Percentiles rank a stretch among this genome's conserved stretches.
phyloP scores from a whole-genome alignment of 1,140 invertebrate genomes.

The Bombus polaris region DNA sequence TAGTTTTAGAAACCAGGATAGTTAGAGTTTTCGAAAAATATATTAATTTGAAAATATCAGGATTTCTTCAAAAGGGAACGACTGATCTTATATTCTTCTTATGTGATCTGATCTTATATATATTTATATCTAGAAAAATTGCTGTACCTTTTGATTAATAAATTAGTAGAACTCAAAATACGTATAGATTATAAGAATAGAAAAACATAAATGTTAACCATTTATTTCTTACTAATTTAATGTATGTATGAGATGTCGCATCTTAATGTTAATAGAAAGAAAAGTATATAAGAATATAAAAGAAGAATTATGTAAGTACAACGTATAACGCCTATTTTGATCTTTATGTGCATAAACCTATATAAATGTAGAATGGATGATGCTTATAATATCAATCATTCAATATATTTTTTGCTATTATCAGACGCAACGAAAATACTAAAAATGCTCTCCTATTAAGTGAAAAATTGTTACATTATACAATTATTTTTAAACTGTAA shows the following conservation, averaged over 20 bases:
- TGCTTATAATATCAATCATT: no score
- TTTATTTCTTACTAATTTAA: not conserved
- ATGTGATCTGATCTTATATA: not conserved
- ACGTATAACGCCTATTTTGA: no score
- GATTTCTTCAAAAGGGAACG: not conserved
- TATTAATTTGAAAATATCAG: not conserved
- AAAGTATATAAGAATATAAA: no score
- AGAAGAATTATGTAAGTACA: no score
- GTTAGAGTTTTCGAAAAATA: not conserved
- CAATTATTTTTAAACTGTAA: no score
- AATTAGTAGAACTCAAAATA: not conserved
- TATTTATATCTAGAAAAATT: not conserved
- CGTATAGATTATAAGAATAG: not conserved
- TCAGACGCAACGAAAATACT: no score
- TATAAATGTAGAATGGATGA: no score
- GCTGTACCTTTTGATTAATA: not conserved
- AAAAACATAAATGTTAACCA: not conserved
- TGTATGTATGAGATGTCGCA: not conserved
- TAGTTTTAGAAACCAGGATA: not conserved
- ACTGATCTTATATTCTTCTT: not conserved
- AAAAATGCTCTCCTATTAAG: no score
- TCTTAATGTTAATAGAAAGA: no score
- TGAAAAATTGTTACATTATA: no score
- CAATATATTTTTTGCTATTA: no score
- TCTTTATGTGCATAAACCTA: no score